A percentile compares a stretch with the other conserved stretches of the same genome.
Evolutionary conservation across 2,113 vertebrate species (phyloP).

Genomic region (Mystacornis crossleyi): DNA sequence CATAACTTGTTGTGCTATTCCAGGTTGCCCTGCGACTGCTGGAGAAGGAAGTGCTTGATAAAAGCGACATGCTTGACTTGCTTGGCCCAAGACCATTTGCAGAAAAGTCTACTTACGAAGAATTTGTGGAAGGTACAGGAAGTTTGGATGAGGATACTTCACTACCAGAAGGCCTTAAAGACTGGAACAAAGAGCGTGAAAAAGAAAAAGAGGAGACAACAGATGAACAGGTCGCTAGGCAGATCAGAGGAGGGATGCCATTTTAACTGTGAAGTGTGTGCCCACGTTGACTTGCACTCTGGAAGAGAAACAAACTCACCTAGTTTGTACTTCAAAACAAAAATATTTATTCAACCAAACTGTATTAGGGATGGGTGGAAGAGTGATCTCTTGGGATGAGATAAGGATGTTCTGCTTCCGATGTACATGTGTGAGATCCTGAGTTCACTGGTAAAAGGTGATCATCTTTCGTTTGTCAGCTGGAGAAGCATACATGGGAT

Average conservation of each 20-base stretch:
- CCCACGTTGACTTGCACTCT: conserved; percentile 18
- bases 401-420: background rate
- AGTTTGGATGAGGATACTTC: conserved; percentile 93
- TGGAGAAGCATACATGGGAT: background rate
- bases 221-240: conserved; percentile 82
- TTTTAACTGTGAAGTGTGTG: conserved; percentile 69
- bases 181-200: conserved; percentile 93
- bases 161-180: conserved; percentile 92
- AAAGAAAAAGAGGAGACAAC: conserved; percentile 81
- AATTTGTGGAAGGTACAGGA: conserved; percentile 96
- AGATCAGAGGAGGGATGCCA: conserved; percentile 82
- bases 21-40: conserved; percentile 93
- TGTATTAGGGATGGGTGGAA: conserved; percentile 1
- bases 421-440: background rate
- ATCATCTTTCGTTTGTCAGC: background rate
- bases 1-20: background rate
- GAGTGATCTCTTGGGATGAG: background rate
- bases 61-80: conserved; percentile 92
- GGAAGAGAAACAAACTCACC: background rate
- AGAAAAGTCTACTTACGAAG: conserved; percentile 95
- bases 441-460: background rate
- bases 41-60: conserved; percentile 95
- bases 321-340: conserved; percentile 8
- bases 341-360: conserved; percentile 48
- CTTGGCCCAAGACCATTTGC: conserved; percentile 90